Evolutionary conservation across 2,888 invertebrate genomes (phyloP).

Genomic region (Lepidonotus clava): DNA sequence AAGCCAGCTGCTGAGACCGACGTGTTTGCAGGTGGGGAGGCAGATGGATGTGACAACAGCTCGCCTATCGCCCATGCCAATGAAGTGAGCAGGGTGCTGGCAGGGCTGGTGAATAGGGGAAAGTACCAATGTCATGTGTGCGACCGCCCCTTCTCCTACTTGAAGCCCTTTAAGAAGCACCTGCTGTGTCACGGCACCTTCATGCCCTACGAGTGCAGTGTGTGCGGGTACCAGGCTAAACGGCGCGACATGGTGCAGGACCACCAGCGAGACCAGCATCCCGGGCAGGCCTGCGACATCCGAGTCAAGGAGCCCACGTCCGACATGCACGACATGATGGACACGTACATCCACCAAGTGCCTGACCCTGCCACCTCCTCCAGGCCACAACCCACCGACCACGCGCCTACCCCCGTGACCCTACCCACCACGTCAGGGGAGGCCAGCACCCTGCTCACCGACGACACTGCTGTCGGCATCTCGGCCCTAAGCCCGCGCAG

Average conservation of each 20-base stretch:
- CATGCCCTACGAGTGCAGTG: conserved; percentile 45
- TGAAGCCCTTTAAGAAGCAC: conserved; percentile 45
- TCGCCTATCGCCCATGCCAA: background rate
- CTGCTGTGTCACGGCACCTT: conserved; percentile 44
- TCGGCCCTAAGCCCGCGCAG: background rate
- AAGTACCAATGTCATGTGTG: conserved; percentile 49
- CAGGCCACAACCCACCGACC: too few species aligned
- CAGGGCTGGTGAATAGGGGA: background rate
- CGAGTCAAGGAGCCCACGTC: conserved; percentile 35
- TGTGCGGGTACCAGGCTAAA: conserved; percentile 27
- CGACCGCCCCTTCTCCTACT: conserved; percentile 28
- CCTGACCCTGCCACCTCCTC: too few species aligned
- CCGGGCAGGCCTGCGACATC: background rate
- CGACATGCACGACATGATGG: conserved; percentile 49
- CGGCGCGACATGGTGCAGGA: conserved; percentile 44
- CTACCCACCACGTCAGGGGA: too few species aligned
- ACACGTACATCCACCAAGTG: conserved; percentile 31
- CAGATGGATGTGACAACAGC: background rate
- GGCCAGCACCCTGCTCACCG: too few species aligned
- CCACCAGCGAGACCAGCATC: conserved; percentile 18
- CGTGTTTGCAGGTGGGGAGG: background rate
- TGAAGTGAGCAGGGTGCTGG: background rate
- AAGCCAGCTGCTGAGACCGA: too few species aligned
- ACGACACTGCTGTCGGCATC: background rate
- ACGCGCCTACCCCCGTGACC: too few species aligned